Base-by-base conservation (phyloP, 2,888 invertebrate species). In the Napeogenes inachia region DNA sequence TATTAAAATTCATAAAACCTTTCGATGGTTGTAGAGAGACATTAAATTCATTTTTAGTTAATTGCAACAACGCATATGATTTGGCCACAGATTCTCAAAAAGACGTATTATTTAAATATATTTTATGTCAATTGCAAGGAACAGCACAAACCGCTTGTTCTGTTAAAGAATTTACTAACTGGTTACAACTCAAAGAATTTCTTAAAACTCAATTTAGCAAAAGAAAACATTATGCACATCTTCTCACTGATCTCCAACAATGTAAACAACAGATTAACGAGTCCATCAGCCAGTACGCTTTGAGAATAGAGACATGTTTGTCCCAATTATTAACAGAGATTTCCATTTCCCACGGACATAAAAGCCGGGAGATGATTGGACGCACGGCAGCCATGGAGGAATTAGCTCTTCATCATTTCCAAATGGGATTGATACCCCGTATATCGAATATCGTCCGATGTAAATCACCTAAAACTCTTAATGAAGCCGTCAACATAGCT, bases 281-380 rank as follows among this genome's bases (percentile, higher is more conserved):
- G 21, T 21, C 21, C 21, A 21, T 21, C 21, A 21, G 21, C 21
- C 21, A 21, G 21, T 21, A 21, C 21, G 21, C 21, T 21, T 21
- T 21, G 21, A 21, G 21, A 21, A 21, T 21, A 21, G 21, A 21
- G 21, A 21, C 21, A 21, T 21, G 21, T 12, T 50, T 74, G 0
- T 72, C 73, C 3, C 64, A 74, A 65, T 33, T 76, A 1, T 38
- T 74, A 2, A 75, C 71, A 0, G 72, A 75, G 56, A 65, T 76
- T 0, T 62, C 71, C 0, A 10, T 75, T 2, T 66, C 69, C 0
- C 60, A 63, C 45, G 42, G 54, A 4, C 42, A 59, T 10, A 65
- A 70, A 64, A 50, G 32, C 4, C 55, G 47, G 30, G 72, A 72
- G 63, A n/a, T 73, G 6, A 4, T 1, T 21, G 74, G 71, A 3